These are phyloP conservation scores for Salpingus planirostris DNA, from an alignment of 2,888 invertebrate genomes.

Conservation along the genomic window DNA sequence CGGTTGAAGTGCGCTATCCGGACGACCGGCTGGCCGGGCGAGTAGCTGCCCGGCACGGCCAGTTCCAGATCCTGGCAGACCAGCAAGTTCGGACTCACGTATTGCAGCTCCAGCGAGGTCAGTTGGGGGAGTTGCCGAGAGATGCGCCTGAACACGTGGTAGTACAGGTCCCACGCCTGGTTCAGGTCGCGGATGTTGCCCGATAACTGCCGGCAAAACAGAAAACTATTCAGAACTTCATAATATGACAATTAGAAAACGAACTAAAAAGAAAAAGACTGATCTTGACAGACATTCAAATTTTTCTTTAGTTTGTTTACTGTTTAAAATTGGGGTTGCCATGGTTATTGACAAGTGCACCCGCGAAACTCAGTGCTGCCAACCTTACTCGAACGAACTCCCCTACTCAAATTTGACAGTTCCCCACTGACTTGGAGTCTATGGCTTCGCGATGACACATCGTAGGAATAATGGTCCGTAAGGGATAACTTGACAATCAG, in stretches of 20 bases:
- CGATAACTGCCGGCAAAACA: conserved; percentile 62
- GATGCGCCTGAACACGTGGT: conserved; percentile 95
- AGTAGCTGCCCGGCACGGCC: conserved; percentile 96
- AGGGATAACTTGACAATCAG: no score
- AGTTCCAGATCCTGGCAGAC: conserved; percentile 87
- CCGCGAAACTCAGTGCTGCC: no score
- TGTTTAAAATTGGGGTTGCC: no score
- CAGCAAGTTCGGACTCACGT: conserved; percentile 88
- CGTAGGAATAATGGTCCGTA: no score
- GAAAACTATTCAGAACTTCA: not conserved
- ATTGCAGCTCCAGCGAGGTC: conserved; percentile 85
- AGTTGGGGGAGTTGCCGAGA: conserved; percentile 89
- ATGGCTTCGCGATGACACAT: no score
- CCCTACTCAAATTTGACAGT: no score
- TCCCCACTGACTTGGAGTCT: no score
- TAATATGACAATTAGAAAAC: not conserved
- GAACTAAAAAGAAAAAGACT: conserved; percentile 4
- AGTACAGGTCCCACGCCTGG: conserved; percentile 99
- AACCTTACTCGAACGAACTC: no score
- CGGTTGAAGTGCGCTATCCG: conserved; percentile 85
- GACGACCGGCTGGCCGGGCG: conserved; percentile 83
- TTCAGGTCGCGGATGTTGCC: conserved; percentile 85
- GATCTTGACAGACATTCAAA: not conserved
- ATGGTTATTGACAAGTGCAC: no score
- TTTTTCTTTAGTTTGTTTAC: no score